Conservation (phyloP, 92 coral and sea anemone genomes). For the Micromussa lordhowensis region DNA sequence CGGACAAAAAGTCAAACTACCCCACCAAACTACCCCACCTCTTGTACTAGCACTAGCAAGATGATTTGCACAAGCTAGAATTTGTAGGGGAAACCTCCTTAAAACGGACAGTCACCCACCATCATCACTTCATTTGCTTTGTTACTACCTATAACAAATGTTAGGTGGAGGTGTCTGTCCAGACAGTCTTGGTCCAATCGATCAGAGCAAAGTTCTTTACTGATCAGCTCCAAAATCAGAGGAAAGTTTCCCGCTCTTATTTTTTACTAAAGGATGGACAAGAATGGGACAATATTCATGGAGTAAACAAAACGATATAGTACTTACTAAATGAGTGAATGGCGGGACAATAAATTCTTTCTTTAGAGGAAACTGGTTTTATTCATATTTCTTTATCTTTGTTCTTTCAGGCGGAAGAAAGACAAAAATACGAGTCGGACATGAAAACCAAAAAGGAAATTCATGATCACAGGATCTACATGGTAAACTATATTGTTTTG, state of each 20-base stretch:
- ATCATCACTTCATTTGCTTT: neutral
- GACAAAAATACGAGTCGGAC: slow-evolving; percentile 74
- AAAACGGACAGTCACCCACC: too few relatives aligned
- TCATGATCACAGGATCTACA: slow-evolving; percentile 87
- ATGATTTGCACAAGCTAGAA: too few relatives aligned
- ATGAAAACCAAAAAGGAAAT: slow-evolving; percentile 77
- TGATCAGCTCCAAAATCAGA: neutral
- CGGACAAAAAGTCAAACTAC: too few relatives aligned
- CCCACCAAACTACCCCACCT: too few relatives aligned
- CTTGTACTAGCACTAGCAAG: too few relatives aligned
- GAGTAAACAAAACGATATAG: neutral
- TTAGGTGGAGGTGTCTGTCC: too few relatives aligned
- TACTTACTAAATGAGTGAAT: neutral
- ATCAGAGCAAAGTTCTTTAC: neutral
- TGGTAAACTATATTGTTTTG: slow-evolving; percentile 50
- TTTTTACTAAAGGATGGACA: neutral
- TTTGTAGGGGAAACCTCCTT: too few relatives aligned
- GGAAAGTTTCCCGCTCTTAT: neutral
- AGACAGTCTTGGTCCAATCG: neutral
- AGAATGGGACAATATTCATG: neutral
- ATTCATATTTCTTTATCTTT: neutral
- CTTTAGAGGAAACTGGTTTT: neutral
- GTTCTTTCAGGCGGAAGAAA: slow-evolving; percentile 77
- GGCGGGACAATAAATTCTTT: neutral
- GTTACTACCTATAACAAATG: neutral